Evolutionary conservation across 2,797 vertebrate species (phyloP).

Genomic region (Anguilla obscura): DNA sequence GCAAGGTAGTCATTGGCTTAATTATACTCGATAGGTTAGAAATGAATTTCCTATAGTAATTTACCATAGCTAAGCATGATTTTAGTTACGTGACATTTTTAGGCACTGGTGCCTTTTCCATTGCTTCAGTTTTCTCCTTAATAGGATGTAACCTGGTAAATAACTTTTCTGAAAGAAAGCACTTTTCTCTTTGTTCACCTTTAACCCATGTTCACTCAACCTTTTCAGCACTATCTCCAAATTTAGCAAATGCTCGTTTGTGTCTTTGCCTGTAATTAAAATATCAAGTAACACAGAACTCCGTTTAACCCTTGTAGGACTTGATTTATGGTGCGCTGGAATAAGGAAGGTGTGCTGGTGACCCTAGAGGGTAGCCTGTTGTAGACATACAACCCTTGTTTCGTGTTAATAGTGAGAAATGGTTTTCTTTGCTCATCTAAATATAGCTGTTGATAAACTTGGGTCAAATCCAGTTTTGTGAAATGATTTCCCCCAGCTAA

Average conservation of each 20-base stretch:
- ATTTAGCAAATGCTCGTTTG: not conserved
- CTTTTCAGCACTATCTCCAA: not conserved
- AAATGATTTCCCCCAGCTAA: conserved; percentile 17
- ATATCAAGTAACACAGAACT: conserved; percentile 22
- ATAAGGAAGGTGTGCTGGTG: conserved; percentile 13
- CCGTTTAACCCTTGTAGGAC: conserved; percentile 6
- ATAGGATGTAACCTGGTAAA: not conserved
- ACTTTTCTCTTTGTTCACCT: not conserved
- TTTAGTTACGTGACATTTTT: not conserved
- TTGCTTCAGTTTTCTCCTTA: not conserved
- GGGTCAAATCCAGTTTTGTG: conserved; percentile 27
- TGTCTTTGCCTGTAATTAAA: not conserved
- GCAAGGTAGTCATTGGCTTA: not conserved
- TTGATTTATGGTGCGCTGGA: conserved; percentile 17
- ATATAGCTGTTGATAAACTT: conserved; percentile 25
- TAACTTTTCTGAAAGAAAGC: not conserved
- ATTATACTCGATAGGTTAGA: not conserved
- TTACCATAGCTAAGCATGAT: not conserved
- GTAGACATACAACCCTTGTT: conserved; percentile 24
- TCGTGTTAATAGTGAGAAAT: conserved; percentile 37
- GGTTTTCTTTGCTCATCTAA: conserved; percentile 14
- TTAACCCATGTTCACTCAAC: not conserved
- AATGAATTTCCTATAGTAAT: not conserved
- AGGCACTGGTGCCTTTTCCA: not conserved
- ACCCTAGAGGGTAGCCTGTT: conserved; percentile 16